Evolutionary conservation across 2,888 invertebrate genomes (phyloP).

Genomic region (Amiota minor): DNA sequence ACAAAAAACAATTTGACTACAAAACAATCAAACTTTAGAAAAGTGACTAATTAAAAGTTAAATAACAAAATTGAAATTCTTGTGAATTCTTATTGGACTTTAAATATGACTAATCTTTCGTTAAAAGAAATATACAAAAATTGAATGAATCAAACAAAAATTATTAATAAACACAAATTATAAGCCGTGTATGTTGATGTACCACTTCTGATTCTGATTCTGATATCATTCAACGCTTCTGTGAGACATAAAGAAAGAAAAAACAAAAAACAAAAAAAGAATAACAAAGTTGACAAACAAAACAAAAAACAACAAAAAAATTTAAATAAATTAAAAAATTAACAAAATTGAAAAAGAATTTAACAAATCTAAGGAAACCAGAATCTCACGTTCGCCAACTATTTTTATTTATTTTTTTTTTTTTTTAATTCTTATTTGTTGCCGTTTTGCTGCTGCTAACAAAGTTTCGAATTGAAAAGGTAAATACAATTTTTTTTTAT

Average conservation of each 20-base stretch:
- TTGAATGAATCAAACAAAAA: conserved; percentile 21
- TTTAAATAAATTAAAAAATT: conserved; percentile 12
- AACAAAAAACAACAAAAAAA: conserved; percentile 9
- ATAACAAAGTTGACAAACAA: conserved; percentile 3
- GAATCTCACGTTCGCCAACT: neutral
- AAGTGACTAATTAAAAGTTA: conserved; percentile 9
- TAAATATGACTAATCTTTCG: no score
- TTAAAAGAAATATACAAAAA: neutral
- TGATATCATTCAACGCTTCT: conserved; percentile 32
- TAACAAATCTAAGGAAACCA: neutral
- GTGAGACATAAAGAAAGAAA: conserved; percentile 41
- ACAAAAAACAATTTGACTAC: neutral
- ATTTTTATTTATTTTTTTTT: no score
- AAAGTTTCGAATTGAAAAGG: conserved; percentile 20
- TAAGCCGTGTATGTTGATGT: neutral
- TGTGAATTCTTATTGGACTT: no score
- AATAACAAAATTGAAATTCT: neutral
- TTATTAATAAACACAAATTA: no score
- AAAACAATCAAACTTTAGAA: neutral
- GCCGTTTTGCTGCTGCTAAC: neutral
- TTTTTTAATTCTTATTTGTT: neutral
- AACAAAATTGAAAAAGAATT: neutral
- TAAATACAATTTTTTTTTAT: conserved; percentile 1
- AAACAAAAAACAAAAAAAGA: conserved; percentile 6
- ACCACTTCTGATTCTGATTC: neutral